A percentile compares a stretch with the other conserved stretches of the same genome.
Evolutionary conservation across 2,888 invertebrate species (phyloP).

Genomic region (Amphiduros pacificus): DNA sequence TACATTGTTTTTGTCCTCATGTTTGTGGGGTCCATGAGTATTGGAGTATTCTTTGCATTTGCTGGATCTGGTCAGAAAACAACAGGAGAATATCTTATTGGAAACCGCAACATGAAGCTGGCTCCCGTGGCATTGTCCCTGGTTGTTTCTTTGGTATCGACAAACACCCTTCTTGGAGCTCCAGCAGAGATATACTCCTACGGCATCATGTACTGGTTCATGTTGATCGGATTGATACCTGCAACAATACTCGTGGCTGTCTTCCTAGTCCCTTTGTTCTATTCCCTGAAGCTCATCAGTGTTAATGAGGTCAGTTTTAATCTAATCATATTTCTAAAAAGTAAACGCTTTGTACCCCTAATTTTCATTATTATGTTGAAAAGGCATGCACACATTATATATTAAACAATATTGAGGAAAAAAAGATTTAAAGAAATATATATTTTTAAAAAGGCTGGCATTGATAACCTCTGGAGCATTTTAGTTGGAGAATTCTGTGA

Average conservation of each 20-base stretch:
- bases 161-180: background rate
- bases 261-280: constrained; percentile 13
- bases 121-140: background rate
- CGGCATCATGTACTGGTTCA: constrained; percentile 6
- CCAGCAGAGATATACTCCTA: constrained; percentile 8
- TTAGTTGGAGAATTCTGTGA: too few relatives aligned
- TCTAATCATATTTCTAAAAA: too few relatives aligned
- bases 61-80: background rate
- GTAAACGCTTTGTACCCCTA: too few relatives aligned
- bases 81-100: background rate
- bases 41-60: background rate
- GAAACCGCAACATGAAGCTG: background rate
- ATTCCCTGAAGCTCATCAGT: constrained; percentile 11
- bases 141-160: background rate
- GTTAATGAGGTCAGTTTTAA: constrained; percentile 6
- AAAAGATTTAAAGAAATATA: too few relatives aligned
- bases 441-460: too few relatives aligned
- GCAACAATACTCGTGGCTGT: constrained; percentile 1
- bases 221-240: background rate
- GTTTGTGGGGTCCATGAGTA: background rate
- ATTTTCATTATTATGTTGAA: too few relatives aligned
- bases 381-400: too few relatives aligned
- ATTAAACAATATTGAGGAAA: too few relatives aligned
- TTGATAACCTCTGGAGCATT: too few relatives aligned
- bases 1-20: background rate